These are phyloP conservation scores for Chascanopsetta lugubris DNA, from an alignment of 2,113 vertebrate species.

Conservation along the genomic window DNA sequence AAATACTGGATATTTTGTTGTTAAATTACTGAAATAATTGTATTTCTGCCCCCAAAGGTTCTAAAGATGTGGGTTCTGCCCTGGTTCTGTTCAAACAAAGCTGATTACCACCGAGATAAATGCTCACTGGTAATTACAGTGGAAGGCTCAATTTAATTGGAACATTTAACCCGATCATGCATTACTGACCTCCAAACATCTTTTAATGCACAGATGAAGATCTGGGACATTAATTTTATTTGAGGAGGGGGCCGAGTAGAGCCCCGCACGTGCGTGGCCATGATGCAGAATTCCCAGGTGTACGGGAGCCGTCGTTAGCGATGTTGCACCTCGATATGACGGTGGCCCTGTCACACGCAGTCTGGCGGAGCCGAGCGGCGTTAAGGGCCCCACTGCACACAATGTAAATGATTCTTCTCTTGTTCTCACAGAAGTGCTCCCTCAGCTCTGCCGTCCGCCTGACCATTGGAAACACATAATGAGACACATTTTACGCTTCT, in stretches of 20 bases:
- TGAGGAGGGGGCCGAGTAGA: too few relatives aligned
- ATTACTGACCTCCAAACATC: not conserved
- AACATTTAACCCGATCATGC: constrained; percentile 1
- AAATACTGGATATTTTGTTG: too few relatives aligned
- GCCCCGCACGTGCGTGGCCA: not conserved
- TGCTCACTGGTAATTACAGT: not conserved
- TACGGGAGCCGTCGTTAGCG: constrained; percentile 48
- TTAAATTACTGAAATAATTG: too few relatives aligned
- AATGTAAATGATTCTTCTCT: constrained; percentile 58
- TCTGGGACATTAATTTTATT: not conserved
- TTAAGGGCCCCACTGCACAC: constrained; percentile 40
- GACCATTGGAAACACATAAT: constrained; percentile 50
- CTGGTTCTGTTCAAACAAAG: not conserved
- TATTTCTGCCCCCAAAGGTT: too few relatives aligned
- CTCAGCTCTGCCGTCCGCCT: constrained; percentile 26
- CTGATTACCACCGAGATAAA: not conserved
- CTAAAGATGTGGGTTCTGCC: not conserved
- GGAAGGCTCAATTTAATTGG: not conserved
- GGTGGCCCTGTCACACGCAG: constrained; percentile 23
- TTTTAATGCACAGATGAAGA: constrained; percentile 4
- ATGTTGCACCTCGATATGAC: constrained; percentile 26
- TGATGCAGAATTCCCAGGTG: constrained; percentile 5
- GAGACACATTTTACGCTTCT: constrained; percentile 39
- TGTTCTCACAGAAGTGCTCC: constrained; percentile 16
- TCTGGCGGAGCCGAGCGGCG: constrained; percentile 33